Base-by-base conservation (phyloP, 92 coral and sea anemone genomes). In the Meandrina meandrites region DNA sequence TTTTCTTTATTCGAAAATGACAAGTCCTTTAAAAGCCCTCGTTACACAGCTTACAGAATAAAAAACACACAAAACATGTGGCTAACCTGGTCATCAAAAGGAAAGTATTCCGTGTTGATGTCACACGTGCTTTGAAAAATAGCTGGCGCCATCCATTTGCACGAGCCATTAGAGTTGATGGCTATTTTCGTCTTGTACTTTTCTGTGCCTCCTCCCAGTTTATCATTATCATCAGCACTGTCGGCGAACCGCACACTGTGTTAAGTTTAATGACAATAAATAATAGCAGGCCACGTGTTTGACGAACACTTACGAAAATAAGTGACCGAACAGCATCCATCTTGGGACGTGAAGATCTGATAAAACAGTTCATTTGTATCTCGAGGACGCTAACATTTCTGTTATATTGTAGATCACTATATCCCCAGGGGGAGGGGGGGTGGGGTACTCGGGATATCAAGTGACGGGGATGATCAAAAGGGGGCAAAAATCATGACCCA, bases 81-180 rank as follows among this genome's bases (percentile, higher is more conserved):
- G n/a, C n/a, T n/a, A n/a, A n/a, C 93, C 91, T 94, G 98, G 77
- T 94, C 98, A 58, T 94, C 98, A 70, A 94, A 94, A 27, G 98
- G 98, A 71, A 94, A 94, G 80, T 82, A 94, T 90, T 87, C 90
- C 8, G 95, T 93, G 66, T 94, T 90, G 42, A 94, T 76, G 28
- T 94, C 95, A 75, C 98, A 94, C 8, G 95, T 78, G 94, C 98
- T 94, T 42, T 90, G 90, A 70, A 94, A 94, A 89, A 94, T 94
- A 17, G 95, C 98, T 3, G 98, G 98, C 12, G 98, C 93, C 32
- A 83, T 81, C 98, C 98, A 94, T 35, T 75, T 88, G 81, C 92
- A 87, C n/a, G 74, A 35, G 0, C 98, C 98, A 48, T 81, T 54
- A 66, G 95, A 84, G 5, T 36, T 56, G 19, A 94, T 80, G 6